phyloP scores from a whole-genome alignment of 1,140 invertebrate species.

The Cataglyphis hispanica region DNA sequence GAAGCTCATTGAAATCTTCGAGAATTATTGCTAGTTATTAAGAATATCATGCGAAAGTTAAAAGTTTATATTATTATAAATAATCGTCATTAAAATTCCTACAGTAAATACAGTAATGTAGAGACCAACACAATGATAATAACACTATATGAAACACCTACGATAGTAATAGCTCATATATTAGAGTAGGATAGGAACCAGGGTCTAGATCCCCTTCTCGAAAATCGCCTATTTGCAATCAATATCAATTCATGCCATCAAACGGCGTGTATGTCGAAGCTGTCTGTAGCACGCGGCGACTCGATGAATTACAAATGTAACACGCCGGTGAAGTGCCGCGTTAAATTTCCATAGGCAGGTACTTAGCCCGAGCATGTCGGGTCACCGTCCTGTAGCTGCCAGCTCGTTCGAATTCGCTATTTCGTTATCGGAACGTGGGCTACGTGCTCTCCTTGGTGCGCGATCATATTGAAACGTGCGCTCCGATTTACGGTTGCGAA shows the following conservation, averaged over 20 bases:
- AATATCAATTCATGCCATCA: constrained; percentile 78
- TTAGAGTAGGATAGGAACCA: constrained; percentile 4
- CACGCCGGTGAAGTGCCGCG: constrained; percentile 68
- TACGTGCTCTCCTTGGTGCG: constrained; percentile 60
- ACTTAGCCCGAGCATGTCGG: constrained; percentile 65
- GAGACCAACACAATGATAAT: background rate
- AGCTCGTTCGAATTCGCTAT: constrained; percentile 67
- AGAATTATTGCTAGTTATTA: background rate
- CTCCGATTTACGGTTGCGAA: constrained; percentile 59
- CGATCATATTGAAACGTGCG: constrained; percentile 55
- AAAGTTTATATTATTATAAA: constrained; percentile 1
- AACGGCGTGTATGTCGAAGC: constrained; percentile 53
- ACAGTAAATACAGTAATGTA: background rate
- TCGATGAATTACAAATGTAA: constrained; percentile 80
- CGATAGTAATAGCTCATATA: constrained; percentile 27
- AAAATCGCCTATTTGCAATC: constrained; percentile 55
- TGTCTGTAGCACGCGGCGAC: constrained; percentile 68
- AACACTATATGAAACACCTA: background rate
- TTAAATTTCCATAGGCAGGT: constrained; percentile 77
- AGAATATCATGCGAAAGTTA: background rate
- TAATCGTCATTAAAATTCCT: background rate
- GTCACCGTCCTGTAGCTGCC: constrained; percentile 44
- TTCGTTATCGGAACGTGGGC: constrained; percentile 70
- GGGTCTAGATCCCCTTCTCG: background rate
- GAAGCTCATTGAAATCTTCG: background rate